Conservation (phyloP, 1,140 invertebrate genomes). For the Aphaenogaster ashmeadi region DNA sequence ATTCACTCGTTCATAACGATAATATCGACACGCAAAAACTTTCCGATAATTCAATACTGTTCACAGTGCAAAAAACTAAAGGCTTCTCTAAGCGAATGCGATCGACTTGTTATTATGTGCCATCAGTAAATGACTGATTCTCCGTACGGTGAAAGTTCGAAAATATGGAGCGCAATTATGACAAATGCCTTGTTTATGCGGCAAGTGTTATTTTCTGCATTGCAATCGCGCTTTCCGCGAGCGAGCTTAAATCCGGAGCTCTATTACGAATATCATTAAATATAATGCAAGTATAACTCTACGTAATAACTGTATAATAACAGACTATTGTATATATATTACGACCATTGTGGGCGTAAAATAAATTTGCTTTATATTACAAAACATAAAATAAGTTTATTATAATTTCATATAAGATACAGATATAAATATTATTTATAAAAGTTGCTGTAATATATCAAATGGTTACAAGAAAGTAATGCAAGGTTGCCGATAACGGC, state of each 20-base stretch:
- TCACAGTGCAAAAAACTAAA: background rate
- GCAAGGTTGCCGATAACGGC: background rate
- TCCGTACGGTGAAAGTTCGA: constrained; percentile 48
- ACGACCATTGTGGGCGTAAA: background rate
- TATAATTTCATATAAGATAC: background rate
- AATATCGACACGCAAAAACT: constrained; percentile 2
- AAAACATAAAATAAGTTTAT: background rate
- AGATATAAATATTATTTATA: background rate
- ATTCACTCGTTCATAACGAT: constrained; percentile 14
- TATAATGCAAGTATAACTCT: background rate
- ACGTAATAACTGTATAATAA: background rate
- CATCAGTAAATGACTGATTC: constrained; percentile 53
- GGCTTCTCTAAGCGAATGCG: constrained; percentile 8
- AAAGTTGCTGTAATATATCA: background rate
- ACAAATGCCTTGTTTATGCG: constrained; percentile 44
- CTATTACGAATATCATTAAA: background rate
- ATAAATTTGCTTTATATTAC: background rate
- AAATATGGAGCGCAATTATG: constrained; percentile 59
- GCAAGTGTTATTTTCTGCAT: constrained; percentile 48
- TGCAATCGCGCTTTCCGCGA: constrained; percentile 9
- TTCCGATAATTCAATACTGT: background rate
- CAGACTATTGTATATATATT: background rate
- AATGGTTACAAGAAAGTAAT: background rate
- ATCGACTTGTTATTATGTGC: constrained; percentile 47
- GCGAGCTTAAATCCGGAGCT: background rate